Evolutionary conservation across 2,797 vertebrate genomes (phyloP).

Genomic region (Parambassis ranga): DNA sequence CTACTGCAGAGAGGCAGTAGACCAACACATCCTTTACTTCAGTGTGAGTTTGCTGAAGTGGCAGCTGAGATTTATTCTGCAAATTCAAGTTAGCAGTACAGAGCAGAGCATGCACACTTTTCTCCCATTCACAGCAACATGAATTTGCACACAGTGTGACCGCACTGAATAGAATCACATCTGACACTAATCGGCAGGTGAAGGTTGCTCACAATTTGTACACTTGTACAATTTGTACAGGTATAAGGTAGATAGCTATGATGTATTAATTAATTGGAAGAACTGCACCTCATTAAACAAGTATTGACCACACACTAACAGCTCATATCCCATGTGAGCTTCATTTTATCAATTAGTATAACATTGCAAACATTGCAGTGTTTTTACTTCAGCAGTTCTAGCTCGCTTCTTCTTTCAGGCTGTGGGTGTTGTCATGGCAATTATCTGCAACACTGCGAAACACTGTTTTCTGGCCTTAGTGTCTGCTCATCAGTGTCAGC

Average conservation of each 20-base stretch:
- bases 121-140: background rate
- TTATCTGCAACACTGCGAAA: constrained; percentile 58
- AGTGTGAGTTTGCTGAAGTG: background rate
- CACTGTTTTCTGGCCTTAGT: constrained; percentile 53
- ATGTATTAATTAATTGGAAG: constrained; percentile 59
- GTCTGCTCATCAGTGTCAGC: constrained; percentile 42
- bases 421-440: constrained; percentile 71
- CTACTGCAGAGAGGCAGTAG: constrained; percentile 12
- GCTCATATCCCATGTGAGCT: constrained; percentile 16
- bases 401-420: constrained; percentile 14
- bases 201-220: constrained; percentile 18
- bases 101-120: background rate
- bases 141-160: background rate
- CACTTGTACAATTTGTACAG: too few relatives aligned
- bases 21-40: constrained; percentile 17
- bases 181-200: constrained; percentile 13
- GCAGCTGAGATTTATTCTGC: background rate
- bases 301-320: constrained; percentile 55
- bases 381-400: constrained; percentile 13
- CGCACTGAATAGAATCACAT: constrained; percentile 1
- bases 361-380: constrained; percentile 23
- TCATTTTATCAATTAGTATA: constrained; percentile 43
- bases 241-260: constrained; percentile 17
- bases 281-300: constrained; percentile 64
- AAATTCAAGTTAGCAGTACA: background rate